Evolutionary conservation across 2,113 vertebrate species (phyloP).

Genomic region (Rhadina sibilatrix): DNA sequence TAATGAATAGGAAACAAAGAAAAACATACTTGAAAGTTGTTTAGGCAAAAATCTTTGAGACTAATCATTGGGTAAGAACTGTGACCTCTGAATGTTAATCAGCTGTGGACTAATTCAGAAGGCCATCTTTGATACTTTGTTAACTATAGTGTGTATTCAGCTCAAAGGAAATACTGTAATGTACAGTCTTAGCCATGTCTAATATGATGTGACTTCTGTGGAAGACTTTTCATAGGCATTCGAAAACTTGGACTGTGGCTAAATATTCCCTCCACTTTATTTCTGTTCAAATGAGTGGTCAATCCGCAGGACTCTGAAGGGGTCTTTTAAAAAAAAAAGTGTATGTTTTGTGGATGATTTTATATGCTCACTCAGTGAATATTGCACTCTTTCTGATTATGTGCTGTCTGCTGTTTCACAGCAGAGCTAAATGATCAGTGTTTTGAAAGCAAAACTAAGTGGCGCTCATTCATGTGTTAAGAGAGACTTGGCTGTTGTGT

Average conservation of each 20-base stretch:
- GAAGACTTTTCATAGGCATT: neutral
- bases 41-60: neutral
- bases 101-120: neutral
- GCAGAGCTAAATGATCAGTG: neutral
- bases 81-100: neutral
- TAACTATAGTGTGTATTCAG: neutral
- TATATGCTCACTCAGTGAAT: neutral
- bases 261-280: neutral
- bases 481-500: neutral
- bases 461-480: neutral
- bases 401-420: neutral
- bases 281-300: neutral
- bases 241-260: neutral
- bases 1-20: neutral
- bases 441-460: slow-evolving; percentile 29
- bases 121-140: neutral
- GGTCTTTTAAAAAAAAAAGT: neutral
- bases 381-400: neutral
- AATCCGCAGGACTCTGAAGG: neutral
- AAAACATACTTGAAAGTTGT: neutral
- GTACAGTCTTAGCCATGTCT: neutral
- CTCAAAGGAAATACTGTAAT: neutral
- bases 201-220: neutral
- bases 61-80: neutral
- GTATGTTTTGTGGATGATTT: neutral